phyloP scores from a whole-genome alignment of 2,797 vertebrate species.

The Syngnathus acus region DNA sequence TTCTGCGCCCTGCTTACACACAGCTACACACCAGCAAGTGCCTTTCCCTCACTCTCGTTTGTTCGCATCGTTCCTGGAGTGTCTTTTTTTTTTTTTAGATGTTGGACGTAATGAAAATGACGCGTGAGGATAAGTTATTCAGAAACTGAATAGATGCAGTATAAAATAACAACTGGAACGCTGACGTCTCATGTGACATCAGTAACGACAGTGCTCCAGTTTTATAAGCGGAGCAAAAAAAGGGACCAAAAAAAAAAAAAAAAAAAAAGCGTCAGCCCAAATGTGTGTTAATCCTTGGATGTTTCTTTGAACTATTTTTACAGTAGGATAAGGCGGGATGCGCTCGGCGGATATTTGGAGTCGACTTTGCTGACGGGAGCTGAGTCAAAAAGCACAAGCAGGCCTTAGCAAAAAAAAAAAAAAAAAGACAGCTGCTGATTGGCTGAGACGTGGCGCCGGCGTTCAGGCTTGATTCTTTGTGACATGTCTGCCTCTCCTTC shows the following conservation, averaged over 20 bases:
- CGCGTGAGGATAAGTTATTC: too few species aligned
- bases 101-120: too few species aligned
- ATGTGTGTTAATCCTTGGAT: not conserved
- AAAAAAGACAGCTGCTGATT: slow-evolving; percentile 8
- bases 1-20: too few species aligned
- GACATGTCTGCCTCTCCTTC: slow-evolving; percentile 2
- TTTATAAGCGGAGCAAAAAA: not conserved
- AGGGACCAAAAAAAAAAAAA: not conserved
- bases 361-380: not conserved
- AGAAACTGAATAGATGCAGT: too few species aligned
- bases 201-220: not conserved
- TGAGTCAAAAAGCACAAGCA: not conserved
- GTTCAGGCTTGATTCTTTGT: slow-evolving; percentile 1
- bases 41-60: too few species aligned
- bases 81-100: too few species aligned
- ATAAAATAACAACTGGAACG: not conserved
- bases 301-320: not conserved
- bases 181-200: not conserved
- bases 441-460: slow-evolving; percentile 8
- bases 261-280: not conserved
- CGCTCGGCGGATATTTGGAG: not conserved
- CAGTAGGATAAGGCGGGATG: not conserved
- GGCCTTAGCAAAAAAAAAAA: not conserved
- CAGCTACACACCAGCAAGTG: too few species aligned
- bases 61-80: too few species aligned